These are phyloP conservation scores for Telmatherina bonti DNA, from an alignment of 2,797 vertebrate genomes.

Conservation along the genomic window DNA sequence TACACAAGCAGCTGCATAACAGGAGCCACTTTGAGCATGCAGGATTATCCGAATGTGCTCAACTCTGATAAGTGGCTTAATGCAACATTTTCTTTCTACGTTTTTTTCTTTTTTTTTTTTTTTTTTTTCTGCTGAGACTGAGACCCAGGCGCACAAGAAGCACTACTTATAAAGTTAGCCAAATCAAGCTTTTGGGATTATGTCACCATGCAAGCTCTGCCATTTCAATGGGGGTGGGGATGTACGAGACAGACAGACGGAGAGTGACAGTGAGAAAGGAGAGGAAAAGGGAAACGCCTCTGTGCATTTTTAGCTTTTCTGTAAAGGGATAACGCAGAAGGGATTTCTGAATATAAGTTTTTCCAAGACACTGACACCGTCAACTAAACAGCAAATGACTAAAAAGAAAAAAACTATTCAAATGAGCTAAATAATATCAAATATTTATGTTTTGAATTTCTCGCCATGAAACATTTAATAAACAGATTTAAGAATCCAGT, in stretches of 20 bases:
- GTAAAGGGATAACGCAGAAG: slow-evolving; percentile 31
- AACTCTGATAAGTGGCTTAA: slow-evolving; percentile 88
- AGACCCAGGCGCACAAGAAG: slow-evolving; percentile 81
- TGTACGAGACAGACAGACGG: slow-evolving; percentile 40
- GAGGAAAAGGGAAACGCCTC: slow-evolving; percentile 32
- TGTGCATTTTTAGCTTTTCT: slow-evolving; percentile 36
- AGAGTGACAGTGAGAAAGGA: slow-evolving; percentile 35
- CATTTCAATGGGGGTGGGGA: slow-evolving; percentile 69
- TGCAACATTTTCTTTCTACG: slow-evolving; percentile 82
- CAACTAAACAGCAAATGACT: slow-evolving; percentile 4
- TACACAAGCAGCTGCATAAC: slow-evolving; percentile 77
- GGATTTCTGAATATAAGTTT: slow-evolving; percentile 1
- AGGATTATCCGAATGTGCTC: slow-evolving; percentile 87
- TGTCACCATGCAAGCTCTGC: slow-evolving; percentile 75
- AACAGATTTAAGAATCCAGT: not conserved
- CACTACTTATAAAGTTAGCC: slow-evolving; percentile 85
- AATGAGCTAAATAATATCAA: not conserved
- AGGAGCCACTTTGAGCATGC: slow-evolving; percentile 81
- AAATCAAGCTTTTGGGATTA: slow-evolving; percentile 84
- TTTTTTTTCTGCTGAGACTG: slow-evolving; percentile 81
- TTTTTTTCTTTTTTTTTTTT: slow-evolving; percentile 79
- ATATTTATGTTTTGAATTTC: not conserved
- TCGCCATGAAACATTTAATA: not conserved
- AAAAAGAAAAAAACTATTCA: not conserved
- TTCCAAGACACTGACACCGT: not conserved